These are phyloP conservation scores for Ahaetulla prasina DNA, from an alignment of 2,113 vertebrate species.

Conservation along the genomic window DNA sequence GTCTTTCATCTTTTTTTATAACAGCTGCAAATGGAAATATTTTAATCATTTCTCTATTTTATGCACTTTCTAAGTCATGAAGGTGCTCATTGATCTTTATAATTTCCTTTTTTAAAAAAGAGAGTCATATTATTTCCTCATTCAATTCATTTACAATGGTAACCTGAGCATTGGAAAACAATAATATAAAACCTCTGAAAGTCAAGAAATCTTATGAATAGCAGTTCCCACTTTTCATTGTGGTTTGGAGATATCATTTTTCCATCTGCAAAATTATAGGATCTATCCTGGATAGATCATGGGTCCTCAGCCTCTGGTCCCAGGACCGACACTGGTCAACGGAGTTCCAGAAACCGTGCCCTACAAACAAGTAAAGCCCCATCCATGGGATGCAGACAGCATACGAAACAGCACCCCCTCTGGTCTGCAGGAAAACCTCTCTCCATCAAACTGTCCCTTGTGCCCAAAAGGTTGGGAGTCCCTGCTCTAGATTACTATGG, in stretches of 20 bases:
- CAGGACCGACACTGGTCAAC: too few relatives aligned
- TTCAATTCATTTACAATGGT: not conserved
- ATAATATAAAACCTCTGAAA: not conserved
- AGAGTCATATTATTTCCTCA: not conserved
- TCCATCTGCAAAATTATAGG: not conserved
- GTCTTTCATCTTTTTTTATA: not conserved
- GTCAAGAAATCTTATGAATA: not conserved
- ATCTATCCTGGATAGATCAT: not conserved
- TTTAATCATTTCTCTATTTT: not conserved
- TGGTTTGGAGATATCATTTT: not conserved
- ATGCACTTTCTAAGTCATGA: not conserved
- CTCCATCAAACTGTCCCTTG: not conserved
- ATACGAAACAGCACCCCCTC: too few relatives aligned
- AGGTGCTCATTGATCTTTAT: not conserved
- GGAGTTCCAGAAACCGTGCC: too few relatives aligned
- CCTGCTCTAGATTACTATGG: not conserved
- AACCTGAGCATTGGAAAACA: not conserved
- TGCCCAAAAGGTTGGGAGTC: not conserved
- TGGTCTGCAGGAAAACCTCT: too few relatives aligned
- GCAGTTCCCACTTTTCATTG: not conserved
- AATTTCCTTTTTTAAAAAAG: not conserved
- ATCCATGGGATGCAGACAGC: too few relatives aligned
- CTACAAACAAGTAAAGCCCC: too few relatives aligned
- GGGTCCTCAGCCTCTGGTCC: too few relatives aligned
- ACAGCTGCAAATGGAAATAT: not conserved